These are phyloP conservation scores for Drosophila pseudoobscura DNA, from an alignment of 1,140 invertebrate species.

Conservation along the genomic window DNA sequence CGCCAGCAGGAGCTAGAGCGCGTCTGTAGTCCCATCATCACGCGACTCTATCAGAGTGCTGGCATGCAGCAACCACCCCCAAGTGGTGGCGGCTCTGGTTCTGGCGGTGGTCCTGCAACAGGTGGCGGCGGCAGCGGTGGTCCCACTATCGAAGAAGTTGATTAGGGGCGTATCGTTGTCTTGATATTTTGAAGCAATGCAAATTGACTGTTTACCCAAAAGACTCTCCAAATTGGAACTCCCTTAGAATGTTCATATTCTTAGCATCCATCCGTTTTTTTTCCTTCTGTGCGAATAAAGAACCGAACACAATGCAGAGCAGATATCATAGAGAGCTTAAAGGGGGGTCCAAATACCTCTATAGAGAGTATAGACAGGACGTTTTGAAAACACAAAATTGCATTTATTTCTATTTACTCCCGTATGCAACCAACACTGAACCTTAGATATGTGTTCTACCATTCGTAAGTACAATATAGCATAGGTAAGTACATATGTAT, in stretches of 20 bases:
- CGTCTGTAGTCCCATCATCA: slow-evolving; percentile 93
- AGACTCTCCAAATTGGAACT: no score
- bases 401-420: slow-evolving; percentile 43
- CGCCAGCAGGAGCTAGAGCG: slow-evolving; percentile 94
- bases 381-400: slow-evolving; percentile 39
- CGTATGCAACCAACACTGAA: slow-evolving; percentile 47
- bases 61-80: slow-evolving; percentile 85
- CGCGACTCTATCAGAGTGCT: slow-evolving; percentile 89
- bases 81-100: slow-evolving; percentile 83
- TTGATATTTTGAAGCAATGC: not conserved
- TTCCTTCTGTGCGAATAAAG: no score
- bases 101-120: not conserved
- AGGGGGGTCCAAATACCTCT: no score
- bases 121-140: slow-evolving; percentile 85
- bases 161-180: slow-evolving; percentile 87
- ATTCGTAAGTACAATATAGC: slow-evolving; percentile 39
- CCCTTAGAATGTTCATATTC: no score
- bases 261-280: no score
- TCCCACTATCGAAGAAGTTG: slow-evolving; percentile 97
- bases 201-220: slow-evolving; percentile 15
- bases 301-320: no score
- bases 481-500: slow-evolving; percentile 38
- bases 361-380: no score
- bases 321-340: no score
- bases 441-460: slow-evolving; percentile 54